phyloP scores from a whole-genome alignment of 1,140 invertebrate species.

The Diabrotica undecimpunctata region DNA sequence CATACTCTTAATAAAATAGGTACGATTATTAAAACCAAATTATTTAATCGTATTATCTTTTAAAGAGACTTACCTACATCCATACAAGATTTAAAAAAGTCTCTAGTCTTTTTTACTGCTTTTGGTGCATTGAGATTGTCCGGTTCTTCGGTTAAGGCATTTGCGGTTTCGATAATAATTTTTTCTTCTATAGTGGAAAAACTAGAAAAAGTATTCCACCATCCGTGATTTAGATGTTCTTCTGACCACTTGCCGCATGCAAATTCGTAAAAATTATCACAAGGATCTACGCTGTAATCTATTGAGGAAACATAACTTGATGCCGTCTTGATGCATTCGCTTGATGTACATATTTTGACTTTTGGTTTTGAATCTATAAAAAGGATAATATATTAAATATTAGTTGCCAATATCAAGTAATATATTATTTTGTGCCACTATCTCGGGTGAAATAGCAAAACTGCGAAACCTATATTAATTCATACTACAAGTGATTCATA shows the following conservation, averaged over 20 bases:
- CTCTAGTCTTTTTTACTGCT: slow-evolving; percentile 29
- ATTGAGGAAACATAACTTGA: slow-evolving; percentile 60
- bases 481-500: too few relatives aligned
- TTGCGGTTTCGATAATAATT: slow-evolving; percentile 52
- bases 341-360: slow-evolving; percentile 48
- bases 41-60: too few relatives aligned
- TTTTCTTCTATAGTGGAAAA: slow-evolving; percentile 48
- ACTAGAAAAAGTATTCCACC: slow-evolving; percentile 60
- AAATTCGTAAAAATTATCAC: slow-evolving; percentile 64
- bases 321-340: slow-evolving; percentile 60
- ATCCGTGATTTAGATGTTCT: slow-evolving; percentile 67
- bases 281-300: slow-evolving; percentile 58
- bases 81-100: slow-evolving; percentile 38
- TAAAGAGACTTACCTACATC: slow-evolving; percentile 44
- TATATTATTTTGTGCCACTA: too few relatives aligned
- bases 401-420: too few relatives aligned
- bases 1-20: too few relatives aligned
- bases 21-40: too few relatives aligned
- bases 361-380: slow-evolving; percentile 26
- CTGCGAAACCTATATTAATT: too few relatives aligned
- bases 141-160: slow-evolving; percentile 51
- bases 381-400: too few relatives aligned
- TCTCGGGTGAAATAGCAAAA: too few relatives aligned
- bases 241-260: slow-evolving; percentile 66
- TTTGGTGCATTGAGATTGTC: slow-evolving; percentile 23